Base-by-base conservation (phyloP, 1,140 invertebrate species). In the Pantala flavescens region DNA sequence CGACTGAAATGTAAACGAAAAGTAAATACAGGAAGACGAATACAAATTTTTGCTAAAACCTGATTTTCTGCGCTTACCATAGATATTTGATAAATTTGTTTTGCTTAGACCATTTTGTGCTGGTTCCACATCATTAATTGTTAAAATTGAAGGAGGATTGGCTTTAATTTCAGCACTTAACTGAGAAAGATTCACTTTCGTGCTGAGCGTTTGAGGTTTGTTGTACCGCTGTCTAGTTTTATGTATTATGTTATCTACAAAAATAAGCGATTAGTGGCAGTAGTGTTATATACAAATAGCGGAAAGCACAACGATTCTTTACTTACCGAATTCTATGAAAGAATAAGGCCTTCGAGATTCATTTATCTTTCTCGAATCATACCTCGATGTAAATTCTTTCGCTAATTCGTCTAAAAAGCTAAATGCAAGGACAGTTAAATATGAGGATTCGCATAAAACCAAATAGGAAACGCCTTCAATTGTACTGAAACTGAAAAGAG, bases 341-440 rank as follows among this genome's bases (percentile, higher is more conserved):
- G 81, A 78, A 78, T 84, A 85, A 0, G 83, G 83, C 73, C 84
- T 77, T 71, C 80, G 78, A 21, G 79, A 81, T 75, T 76, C 76
- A 71, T 80, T 80, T 23, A 84, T 78, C 76, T 79, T 78, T 21
- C 75, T 76, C 42, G 78, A 76, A 36, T 82, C 80, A 80, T 83
- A 84, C 24, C 78, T 76, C 43, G 77, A 76, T 42, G 82, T 78
- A 74, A 85, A 85, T 76, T 84, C 83, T 77, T 79, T 83, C 78
- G 81, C 80, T n/a, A 85, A 76, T 76, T 85, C 83, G 77, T 83
- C 80, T n/a, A 85, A 78, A 77, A 84, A 85, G 43, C 83, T 83
- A 76, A 83, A 84, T 10, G 82, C 83, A 43, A 84, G 77, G 11
- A 84, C 81, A 70, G 80, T 71, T 19, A 83, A 82, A 76, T 84